These are phyloP conservation scores for Aphodius sticticus DNA, from an alignment of 2,888 invertebrate species.

Conservation along the genomic window DNA sequence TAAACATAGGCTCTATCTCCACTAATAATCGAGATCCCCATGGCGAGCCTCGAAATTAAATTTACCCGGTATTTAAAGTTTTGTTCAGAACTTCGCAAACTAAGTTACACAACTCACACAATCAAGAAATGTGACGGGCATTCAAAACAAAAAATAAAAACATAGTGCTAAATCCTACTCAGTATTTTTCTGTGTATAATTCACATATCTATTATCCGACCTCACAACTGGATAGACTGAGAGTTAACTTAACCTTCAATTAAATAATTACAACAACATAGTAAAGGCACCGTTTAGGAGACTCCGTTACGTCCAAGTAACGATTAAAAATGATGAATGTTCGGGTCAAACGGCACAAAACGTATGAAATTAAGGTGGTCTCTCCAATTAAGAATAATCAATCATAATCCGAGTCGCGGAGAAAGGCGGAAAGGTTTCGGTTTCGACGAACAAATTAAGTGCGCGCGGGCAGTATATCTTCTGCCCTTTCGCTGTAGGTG, in stretches of 20 bases:
- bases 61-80: too few relatives aligned
- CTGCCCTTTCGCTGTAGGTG: conserved; percentile 20
- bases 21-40: too few relatives aligned
- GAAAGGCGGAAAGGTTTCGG: neutral
- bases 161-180: too few relatives aligned
- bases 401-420: conserved; percentile 14
- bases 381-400: conserved; percentile 21
- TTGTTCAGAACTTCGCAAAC: too few relatives aligned
- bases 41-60: too few relatives aligned
- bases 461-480: conserved; percentile 5
- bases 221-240: neutral
- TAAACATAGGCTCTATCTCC: too few relatives aligned
- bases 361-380: conserved; percentile 16
- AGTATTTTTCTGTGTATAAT: neutral
- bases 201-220: neutral
- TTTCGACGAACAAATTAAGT: conserved; percentile 17
- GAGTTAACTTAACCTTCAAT: neutral
- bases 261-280: neutral
- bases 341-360: neutral
- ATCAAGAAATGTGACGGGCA: too few relatives aligned
- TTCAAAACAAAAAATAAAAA: too few relatives aligned
- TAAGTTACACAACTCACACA: too few relatives aligned
- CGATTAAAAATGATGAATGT: conserved; percentile 18
- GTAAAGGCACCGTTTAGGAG: neutral
- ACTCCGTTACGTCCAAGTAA: neutral